Percentiles rank a stretch among this genome's conserved stretches.
Evolutionary conservation across 2,113 vertebrate genomes (phyloP).

Genomic region (Noturus placidus): DNA sequence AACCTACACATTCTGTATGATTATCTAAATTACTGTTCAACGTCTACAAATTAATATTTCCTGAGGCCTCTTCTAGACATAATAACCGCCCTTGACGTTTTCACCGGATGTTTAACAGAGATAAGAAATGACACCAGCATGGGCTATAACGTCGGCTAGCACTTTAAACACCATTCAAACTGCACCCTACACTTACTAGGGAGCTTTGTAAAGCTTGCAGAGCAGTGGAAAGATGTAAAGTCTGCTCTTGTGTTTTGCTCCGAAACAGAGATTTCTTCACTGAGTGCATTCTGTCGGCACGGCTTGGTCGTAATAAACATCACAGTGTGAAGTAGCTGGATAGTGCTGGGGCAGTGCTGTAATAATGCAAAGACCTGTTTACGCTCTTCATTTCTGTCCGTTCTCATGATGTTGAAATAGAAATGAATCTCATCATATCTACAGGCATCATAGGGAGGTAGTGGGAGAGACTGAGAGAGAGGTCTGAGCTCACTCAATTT

Average conservation of each 20-base stretch:
- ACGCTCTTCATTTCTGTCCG: constrained; percentile 10
- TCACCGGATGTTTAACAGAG: background rate
- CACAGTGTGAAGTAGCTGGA: background rate
- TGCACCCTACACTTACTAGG: background rate
- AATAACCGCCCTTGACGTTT: background rate
- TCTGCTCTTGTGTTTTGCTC: background rate
- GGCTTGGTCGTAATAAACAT: background rate
- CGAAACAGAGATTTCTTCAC: background rate
- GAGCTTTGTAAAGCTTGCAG: background rate
- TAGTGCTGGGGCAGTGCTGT: background rate
- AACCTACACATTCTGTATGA: background rate
- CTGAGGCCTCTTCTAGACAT: background rate
- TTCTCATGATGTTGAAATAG: background rate
- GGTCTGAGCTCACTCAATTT: constrained; percentile 22
- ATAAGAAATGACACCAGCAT: background rate
- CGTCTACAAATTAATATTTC: background rate
- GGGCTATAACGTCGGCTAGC: background rate
- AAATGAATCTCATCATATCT: constrained; percentile 30
- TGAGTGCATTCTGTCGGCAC: background rate
- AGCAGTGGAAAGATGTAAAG: background rate
- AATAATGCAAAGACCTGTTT: constrained; percentile 1
- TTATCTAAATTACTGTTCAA: background rate
- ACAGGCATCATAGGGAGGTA: background rate
- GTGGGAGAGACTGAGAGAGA: background rate
- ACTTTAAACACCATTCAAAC: background rate